These are phyloP conservation scores for Hypolimnas misippus DNA, from an alignment of 2,888 invertebrate genomes.

Conservation along the genomic window DNA sequence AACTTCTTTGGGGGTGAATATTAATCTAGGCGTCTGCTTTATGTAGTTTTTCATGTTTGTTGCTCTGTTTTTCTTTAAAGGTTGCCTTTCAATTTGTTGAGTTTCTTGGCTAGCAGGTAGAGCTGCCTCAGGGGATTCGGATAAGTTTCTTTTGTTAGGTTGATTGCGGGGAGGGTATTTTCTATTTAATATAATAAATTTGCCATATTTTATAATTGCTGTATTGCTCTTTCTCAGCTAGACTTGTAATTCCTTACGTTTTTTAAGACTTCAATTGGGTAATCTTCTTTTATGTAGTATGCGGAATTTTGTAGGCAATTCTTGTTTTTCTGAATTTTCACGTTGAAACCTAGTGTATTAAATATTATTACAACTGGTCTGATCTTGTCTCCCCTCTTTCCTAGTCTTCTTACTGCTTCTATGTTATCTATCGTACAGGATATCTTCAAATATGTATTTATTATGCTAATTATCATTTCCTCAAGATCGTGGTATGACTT, in stretches of 20 bases:
- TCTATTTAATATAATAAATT: conserved; percentile 19
- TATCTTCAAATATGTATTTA: conserved; percentile 26
- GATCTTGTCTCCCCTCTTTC: conserved; percentile 39
- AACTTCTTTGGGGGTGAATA: not conserved
- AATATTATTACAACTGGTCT: conserved; percentile 41
- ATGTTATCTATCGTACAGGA: conserved; percentile 32
- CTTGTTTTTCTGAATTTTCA: conserved; percentile 31
- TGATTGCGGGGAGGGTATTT: conserved; percentile 5
- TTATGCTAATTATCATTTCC: conserved; percentile 47
- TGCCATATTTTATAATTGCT: conserved; percentile 33
- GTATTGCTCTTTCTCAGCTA: conserved; percentile 29
- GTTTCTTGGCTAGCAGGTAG: not conserved
- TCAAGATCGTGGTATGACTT: conserved; percentile 41
- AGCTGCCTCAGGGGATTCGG: conserved; percentile 15
- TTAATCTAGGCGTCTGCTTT: not conserved
- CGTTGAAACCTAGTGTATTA: conserved; percentile 32
- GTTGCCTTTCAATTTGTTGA: not conserved
- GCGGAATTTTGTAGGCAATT: conserved; percentile 5
- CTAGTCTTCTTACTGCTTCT: conserved; percentile 39
- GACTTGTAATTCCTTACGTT: conserved; percentile 34
- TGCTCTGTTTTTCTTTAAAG: not conserved
- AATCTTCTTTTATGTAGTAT: conserved; percentile 37
- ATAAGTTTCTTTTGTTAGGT: conserved; percentile 16
- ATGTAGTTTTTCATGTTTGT: not conserved
- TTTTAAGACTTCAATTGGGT: conserved; percentile 32